Evolutionary conservation across 2,113 vertebrate genomes (phyloP).

Genomic region (Eulemur macaco): DNA sequence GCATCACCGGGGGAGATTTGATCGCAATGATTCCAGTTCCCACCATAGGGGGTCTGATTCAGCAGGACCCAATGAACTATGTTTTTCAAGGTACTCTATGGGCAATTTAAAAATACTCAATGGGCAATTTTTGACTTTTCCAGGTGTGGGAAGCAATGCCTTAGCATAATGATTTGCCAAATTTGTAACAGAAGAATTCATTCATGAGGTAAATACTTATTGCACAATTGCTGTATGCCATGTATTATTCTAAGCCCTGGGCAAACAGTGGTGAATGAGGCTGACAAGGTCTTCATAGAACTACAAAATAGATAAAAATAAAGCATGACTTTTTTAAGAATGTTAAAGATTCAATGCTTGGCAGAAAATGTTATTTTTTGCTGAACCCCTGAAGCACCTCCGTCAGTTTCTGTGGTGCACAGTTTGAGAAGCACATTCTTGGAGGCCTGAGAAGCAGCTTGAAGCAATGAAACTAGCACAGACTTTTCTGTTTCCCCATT

Average conservation of each 20-base stretch:
- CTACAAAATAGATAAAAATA: background rate
- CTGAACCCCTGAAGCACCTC: background rate
- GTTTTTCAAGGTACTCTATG: background rate
- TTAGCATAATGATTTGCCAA: background rate
- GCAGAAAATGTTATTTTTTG: background rate
- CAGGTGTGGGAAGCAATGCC: background rate
- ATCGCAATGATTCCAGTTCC: background rate
- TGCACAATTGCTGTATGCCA: background rate
- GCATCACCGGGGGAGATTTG: background rate
- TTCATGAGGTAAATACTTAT: background rate
- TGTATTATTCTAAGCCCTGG: background rate
- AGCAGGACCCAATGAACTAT: background rate
- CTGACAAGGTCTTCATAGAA: background rate
- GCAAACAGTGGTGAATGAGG: background rate
- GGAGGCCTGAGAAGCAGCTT: background rate
- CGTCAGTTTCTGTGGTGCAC: background rate
- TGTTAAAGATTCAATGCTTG: background rate
- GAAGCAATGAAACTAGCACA: background rate
- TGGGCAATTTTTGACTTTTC: background rate
- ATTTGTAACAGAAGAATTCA: slow-evolving; percentile 14
- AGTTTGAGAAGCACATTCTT: background rate
- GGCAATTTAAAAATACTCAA: background rate
- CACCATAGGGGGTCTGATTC: background rate
- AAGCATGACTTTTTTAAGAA: background rate
- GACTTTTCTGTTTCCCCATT: background rate